phyloP scores from a whole-genome alignment of 2,888 invertebrate species.

The Tetramorium bicarinatum region DNA sequence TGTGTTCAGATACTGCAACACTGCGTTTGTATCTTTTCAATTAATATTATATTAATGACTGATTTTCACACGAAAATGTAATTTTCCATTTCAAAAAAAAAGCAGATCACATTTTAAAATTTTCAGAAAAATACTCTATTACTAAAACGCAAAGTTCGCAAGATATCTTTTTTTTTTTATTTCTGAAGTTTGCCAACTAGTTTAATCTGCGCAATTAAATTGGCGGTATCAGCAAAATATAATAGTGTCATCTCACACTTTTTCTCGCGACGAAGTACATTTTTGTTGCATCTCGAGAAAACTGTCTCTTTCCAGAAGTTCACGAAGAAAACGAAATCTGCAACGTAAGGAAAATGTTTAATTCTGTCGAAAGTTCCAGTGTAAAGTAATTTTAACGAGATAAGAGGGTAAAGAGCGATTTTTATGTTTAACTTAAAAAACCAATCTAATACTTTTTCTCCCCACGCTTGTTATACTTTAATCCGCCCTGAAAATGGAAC shows the following conservation, averaged over 20 bases:
- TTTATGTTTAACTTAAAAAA: slow-evolving; percentile 7
- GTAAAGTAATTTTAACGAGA: slow-evolving; percentile 32
- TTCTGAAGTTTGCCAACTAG: slow-evolving; percentile 15
- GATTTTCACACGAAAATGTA: background rate
- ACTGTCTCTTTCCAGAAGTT: background rate
- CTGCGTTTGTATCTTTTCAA: background rate
- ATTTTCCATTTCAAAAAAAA: background rate
- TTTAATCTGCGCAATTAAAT: slow-evolving; percentile 35
- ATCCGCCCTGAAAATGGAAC: background rate
- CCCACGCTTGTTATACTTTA: slow-evolving; percentile 10
- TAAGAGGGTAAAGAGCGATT: slow-evolving; percentile 29
- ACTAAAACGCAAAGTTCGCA: slow-evolving; percentile 10
- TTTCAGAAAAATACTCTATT: background rate
- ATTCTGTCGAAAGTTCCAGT: slow-evolving; percentile 27
- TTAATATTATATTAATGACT: background rate
- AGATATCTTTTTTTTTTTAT: background rate
- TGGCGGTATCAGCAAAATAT: slow-evolving; percentile 27
- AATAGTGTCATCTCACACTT: background rate
- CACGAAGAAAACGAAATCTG: slow-evolving; percentile 40
- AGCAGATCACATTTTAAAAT: background rate
- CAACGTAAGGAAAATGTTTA: slow-evolving; percentile 47
- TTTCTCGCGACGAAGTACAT: background rate
- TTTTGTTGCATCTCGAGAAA: slow-evolving; percentile 19
- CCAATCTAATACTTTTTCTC: background rate
- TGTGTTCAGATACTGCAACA: background rate